Conservation (phyloP, 2,888 invertebrate genomes). For the Luperina nickerlii region DNA sequence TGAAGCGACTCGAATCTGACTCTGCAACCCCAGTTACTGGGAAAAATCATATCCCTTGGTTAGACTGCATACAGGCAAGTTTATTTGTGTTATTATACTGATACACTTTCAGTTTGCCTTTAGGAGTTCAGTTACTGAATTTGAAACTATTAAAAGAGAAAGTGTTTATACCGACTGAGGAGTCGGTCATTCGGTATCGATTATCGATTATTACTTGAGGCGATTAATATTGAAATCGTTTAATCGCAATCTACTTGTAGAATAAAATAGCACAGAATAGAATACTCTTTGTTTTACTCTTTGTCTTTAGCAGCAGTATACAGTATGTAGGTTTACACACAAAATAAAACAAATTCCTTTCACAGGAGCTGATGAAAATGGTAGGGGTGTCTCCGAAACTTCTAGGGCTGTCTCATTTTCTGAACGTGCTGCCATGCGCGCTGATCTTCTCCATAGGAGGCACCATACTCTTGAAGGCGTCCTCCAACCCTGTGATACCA, state of each 20-base stretch:
- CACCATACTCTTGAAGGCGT: conserved; percentile 37
- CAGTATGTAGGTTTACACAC: neutral
- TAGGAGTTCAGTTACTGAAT: neutral
- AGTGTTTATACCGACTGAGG: neutral
- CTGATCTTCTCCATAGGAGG: conserved; percentile 54
- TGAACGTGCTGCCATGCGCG: conserved; percentile 90
- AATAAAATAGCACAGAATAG: too few species aligned
- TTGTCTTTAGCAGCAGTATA: too few species aligned
- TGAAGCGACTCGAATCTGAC: neutral
- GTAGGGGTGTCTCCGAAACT: conserved; percentile 92
- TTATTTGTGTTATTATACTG: neutral
- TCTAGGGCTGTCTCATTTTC: conserved; percentile 92
- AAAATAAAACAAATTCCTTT: neutral
- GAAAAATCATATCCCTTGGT: neutral
- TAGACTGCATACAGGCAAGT: conserved; percentile 54
- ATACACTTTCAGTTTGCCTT: neutral
- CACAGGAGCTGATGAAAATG: conserved; percentile 94
- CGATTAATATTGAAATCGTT: neutral
- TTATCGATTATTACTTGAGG: neutral
- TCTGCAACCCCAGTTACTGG: neutral
- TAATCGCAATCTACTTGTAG: neutral
- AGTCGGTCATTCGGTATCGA: neutral
- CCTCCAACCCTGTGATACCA: conserved; percentile 34
- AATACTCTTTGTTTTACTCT: too few species aligned
- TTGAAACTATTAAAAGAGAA: neutral